Base-by-base conservation (phyloP, 2,888 invertebrate genomes). In the Megalurothrips usitatus region DNA sequence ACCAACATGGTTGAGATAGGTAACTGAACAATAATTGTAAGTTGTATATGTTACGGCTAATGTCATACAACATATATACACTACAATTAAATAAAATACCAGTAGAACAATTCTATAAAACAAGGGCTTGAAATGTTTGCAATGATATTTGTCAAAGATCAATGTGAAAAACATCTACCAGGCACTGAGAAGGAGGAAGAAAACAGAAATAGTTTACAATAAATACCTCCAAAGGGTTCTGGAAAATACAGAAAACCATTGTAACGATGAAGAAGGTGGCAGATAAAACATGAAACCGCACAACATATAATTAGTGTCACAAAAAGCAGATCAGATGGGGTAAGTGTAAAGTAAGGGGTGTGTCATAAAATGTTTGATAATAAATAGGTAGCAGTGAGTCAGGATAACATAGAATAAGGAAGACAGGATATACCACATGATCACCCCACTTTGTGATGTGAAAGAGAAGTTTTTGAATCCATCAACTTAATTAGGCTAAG, bases 161-260 rank as follows among this genome's bases (percentile, higher is more conserved):
- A 49, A 89, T 82, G 78, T 82, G 81, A 49, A 89, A 88, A 90
- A 90, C 90, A 90, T 90, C 90, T 88, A 87, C 88, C 89, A 89
- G 87, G 88, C 88, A 89, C 90, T 90, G 90, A 84, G 90, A 90
- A 90, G 85, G 90, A 83, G 88, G 89, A 86, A 89, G 89, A 88
- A 89, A 88, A 89, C 87, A 87, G 87, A 87, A 86, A 88, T 23
- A 75, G 68, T 75, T 12, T 26, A 75, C 68, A 75, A 75, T 75
- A 75, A 75, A 75, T 75, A 75, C 68, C 68, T 75, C 68, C 68
- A 12, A 75, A 75, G 68, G 68, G 26, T 75, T 75, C 68, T 75
- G 68, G 68, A 75, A 75, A 26, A 23, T 75, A 75, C 68, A 79
- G 81, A 58, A 79, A 79, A 79, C 58, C 58, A 81, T 48, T 81